Percentiles rank a stretch among this genome's conserved stretches.
Evolutionary conservation across 2,797 vertebrate genomes (phyloP).

Genomic region (Hyperoplus lanceolatus): DNA sequence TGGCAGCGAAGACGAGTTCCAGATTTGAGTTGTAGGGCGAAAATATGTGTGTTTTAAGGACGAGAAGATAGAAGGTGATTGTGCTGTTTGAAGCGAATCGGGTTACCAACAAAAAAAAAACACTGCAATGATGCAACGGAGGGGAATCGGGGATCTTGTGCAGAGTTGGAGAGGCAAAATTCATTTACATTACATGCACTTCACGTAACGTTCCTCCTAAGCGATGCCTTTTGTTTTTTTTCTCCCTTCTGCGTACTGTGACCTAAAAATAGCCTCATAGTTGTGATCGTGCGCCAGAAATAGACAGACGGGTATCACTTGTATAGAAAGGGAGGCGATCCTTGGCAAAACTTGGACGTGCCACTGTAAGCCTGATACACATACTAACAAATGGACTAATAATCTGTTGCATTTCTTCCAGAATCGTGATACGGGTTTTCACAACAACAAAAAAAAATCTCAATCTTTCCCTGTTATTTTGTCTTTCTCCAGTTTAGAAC

Average conservation of each 20-base stretch:
- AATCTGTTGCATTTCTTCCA: constrained; percentile 75
- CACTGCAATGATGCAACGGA: constrained; percentile 89
- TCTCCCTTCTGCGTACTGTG: constrained; percentile 84
- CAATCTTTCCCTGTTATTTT: constrained; percentile 52
- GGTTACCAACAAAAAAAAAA: constrained; percentile 73
- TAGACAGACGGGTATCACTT: constrained; percentile 97
- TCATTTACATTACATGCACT: constrained; percentile 90
- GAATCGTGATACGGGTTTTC: constrained; percentile 60
- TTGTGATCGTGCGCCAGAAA: constrained; percentile 99
- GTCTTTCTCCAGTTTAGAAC: constrained; percentile 72
- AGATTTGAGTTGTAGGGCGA: constrained; percentile 45
- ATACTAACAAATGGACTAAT: constrained; percentile 88
- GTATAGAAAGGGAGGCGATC: constrained; percentile 96
- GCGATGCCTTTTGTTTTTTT: constrained; percentile 93
- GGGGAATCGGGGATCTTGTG: constrained; percentile 83
- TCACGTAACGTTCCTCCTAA: constrained; percentile 90
- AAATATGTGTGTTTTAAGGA: constrained; percentile 50
- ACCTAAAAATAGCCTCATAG: constrained; percentile 99
- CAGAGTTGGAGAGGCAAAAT: constrained; percentile 85
- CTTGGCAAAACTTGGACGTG: constrained; percentile 92
- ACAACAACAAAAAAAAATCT: constrained; percentile 48
- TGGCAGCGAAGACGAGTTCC: constrained; percentile 54
- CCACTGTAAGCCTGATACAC: constrained; percentile 79
- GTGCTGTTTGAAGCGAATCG: constrained; percentile 72
- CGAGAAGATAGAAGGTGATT: constrained; percentile 52